A percentile compares a stretch with the other conserved stretches of the same genome.
These are phyloP conservation scores for Brachionus angularis DNA, from an alignment of 1,140 invertebrate species.

Conservation along the genomic window DNA sequence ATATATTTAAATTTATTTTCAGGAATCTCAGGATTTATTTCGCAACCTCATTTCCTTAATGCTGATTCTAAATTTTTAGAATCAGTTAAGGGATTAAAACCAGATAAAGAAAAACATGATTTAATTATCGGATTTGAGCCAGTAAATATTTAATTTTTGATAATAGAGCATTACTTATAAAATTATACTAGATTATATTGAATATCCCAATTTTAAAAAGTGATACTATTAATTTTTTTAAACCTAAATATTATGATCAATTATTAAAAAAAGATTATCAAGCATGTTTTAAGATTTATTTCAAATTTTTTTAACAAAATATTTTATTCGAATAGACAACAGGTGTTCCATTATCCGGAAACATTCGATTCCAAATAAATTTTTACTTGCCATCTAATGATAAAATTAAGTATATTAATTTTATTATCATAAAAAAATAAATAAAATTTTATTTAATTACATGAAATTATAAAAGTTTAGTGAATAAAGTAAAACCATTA, in stretches of 20 bases:
- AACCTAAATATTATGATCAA: no score
- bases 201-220: no score
- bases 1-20: no score
- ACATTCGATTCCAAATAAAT: conserved; percentile 35
- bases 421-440: background rate
- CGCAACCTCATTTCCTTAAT: conserved; percentile 41
- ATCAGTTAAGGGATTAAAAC: background rate
- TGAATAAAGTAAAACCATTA: conserved; percentile 29
- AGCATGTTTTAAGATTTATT: no score
- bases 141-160: background rate
- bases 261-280: no score
- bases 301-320: background rate
- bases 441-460: background rate
- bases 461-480: no score
- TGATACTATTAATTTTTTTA: no score
- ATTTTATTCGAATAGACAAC: conserved; percentile 7
- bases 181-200: no score
- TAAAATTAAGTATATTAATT: conserved; percentile 10
- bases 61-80: conserved; percentile 28
- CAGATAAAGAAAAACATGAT: conserved; percentile 20
- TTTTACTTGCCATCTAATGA: conserved; percentile 19
- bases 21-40: conserved; percentile 27
- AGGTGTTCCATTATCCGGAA: conserved; percentile 21
- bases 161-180: no score
- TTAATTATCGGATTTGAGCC: conserved; percentile 34